A percentile compares a stretch with the other conserved stretches of the same genome.
phyloP scores from a whole-genome alignment of 30 jellyfish, hydroid and myxozoan species.

The Turritopsis dohrnii region DNA sequence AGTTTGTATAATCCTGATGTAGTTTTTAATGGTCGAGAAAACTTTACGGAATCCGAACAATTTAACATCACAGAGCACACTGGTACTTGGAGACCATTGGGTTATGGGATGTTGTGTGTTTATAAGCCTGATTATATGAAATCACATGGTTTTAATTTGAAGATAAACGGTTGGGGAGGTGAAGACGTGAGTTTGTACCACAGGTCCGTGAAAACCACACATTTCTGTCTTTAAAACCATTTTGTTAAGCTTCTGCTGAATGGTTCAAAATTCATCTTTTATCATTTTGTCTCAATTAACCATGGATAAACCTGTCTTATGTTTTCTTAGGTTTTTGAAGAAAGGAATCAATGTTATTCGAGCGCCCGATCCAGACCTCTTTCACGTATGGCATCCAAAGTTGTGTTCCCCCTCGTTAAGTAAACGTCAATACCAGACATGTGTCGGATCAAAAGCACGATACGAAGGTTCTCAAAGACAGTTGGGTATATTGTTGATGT shows the following conservation, averaged over 20 bases:
- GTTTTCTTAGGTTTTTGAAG: constrained; percentile 49
- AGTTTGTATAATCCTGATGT: constrained; percentile 71
- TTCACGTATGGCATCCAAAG: constrained; percentile 84
- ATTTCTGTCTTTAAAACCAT: too few species aligned
- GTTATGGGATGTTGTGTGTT: constrained; percentile 84
- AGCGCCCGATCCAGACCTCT: constrained; percentile 92
- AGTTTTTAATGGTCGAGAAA: constrained; percentile 18
- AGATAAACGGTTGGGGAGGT: constrained; percentile 94
- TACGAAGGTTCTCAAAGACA: constrained; percentile 95
- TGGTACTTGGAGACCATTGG: constrained; percentile 92
- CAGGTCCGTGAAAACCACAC: constrained; percentile 60
- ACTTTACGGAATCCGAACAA: constrained; percentile 19
- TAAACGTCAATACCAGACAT: constrained; percentile 58
- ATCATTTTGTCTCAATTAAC: too few species aligned
- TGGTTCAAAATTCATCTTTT: too few species aligned
- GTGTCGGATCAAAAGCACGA: constrained; percentile 97
- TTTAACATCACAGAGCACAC: constrained; percentile 44
- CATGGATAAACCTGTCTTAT: too few species aligned
- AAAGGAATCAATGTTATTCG: constrained; percentile 63
- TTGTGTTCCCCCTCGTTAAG: constrained; percentile 59
- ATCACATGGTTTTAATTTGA: constrained; percentile 81
- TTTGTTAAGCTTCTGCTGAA: too few species aligned
- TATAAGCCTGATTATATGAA: constrained; percentile 55
- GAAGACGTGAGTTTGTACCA: constrained; percentile 70
- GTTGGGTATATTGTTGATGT: constrained; percentile 60